Conservation (phyloP, 2,888 invertebrate species). For the Hydropsyche betteni region DNA sequence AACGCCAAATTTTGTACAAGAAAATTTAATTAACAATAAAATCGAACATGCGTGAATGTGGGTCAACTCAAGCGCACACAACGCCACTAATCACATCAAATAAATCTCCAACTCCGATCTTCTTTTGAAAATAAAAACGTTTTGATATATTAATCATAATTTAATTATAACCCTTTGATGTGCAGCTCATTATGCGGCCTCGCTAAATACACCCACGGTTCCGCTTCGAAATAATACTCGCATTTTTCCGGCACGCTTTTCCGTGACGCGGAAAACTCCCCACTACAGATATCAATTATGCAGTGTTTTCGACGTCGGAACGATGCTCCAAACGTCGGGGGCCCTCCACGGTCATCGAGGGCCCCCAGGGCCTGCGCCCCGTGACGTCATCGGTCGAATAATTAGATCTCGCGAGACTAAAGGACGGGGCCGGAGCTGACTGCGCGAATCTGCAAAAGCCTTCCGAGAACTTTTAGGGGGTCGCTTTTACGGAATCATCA, state of each 20-base stretch:
- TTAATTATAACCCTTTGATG: slow-evolving; percentile 29
- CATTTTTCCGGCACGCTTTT: background rate
- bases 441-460: slow-evolving; percentile 8
- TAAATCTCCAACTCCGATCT: background rate
- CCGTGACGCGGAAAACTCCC: background rate
- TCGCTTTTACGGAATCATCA: slow-evolving; percentile 25
- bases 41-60: too few species aligned
- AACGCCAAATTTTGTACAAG: too few species aligned
- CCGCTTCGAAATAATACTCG: background rate
- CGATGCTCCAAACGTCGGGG: background rate
- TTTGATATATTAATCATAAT: background rate
- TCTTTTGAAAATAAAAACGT: background rate
- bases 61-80: too few species aligned
- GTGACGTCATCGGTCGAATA: slow-evolving; percentile 46
- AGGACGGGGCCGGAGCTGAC: slow-evolving; percentile 16
- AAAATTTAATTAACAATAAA: too few species aligned
- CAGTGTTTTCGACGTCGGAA: slow-evolving; percentile 15
- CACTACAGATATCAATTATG: slow-evolving; percentile 3
- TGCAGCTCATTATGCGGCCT: background rate
- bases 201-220: background rate
- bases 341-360: slow-evolving; percentile 25
- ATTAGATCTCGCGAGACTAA: slow-evolving; percentile 41
- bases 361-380: background rate
- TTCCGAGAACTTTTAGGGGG: background rate
- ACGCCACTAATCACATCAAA: too few species aligned